Base-by-base conservation (phyloP, 1,140 invertebrate species). In the Eueides isabella region DNA sequence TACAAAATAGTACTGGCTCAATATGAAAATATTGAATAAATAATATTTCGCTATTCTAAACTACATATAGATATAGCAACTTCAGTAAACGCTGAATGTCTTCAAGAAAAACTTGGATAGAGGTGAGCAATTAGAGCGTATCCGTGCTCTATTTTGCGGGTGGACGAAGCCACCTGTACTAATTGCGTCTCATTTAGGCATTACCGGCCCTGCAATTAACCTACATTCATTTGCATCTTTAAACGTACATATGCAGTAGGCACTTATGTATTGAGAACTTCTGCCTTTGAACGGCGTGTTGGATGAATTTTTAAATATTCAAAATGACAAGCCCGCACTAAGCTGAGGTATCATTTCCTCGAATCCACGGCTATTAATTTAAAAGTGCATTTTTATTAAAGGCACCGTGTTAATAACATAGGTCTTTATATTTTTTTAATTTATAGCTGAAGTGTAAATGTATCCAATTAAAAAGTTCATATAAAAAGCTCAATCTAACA, bases 101-200 rank as follows among this genome's bases (percentile, higher is more conserved):
- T 35, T 70, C 14, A 70, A 70, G 68, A 70, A 62, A 41, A 28
- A 61, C 33, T 41, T 29, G 35, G 55, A 29, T 70, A 19, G 61
- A 69, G 41, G 66, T 62, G 83, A 77, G 85, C 82, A 88, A 90
- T 89, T 89, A 89, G 83, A 82, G 79, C 67, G 74, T 76, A 78
- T 80, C 80, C 72, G 81, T 80, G 74, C 77, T 76, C 81, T 80
- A 82, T 84, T 87, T 83, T 72, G 78, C 74, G 75, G 82, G 68
- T 78, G 71, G 78, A 72, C 72, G 80, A 65, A 80, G 80, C 78
- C 75, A 84, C 81, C 83, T 85, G 68, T 78, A 86, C 89, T 89
- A 91, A 91, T 89, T 89, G 85, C 89, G 82, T 85, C 85, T 88
- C 86, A 87, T 89, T 91, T 86, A 87, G 85, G 88, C 88, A 82